phyloP scores from a whole-genome alignment of 2,888 invertebrate species.

The Eristalinus sepulchralis region DNA sequence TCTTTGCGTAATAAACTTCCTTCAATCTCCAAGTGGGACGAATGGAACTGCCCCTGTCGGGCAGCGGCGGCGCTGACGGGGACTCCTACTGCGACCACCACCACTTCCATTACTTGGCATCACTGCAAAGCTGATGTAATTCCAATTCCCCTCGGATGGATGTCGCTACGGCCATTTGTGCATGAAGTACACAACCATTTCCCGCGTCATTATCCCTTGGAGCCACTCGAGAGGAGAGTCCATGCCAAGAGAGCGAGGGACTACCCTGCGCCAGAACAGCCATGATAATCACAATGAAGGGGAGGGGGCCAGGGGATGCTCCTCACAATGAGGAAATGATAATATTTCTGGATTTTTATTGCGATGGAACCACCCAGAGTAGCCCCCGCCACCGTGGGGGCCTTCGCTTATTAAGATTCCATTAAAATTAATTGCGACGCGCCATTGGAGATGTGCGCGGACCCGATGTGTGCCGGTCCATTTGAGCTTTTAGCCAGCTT shows the following conservation, averaged over 20 bases:
- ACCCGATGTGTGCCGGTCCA: neutral
- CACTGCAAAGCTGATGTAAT: conserved; percentile 47
- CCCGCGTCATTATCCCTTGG: conserved; percentile 26
- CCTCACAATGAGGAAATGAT: conserved; percentile 66
- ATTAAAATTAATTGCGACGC: conserved; percentile 64
- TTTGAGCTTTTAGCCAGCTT: conserved; percentile 14
- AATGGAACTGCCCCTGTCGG: too few species aligned
- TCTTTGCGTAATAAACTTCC: neutral
- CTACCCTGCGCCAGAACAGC: conserved; percentile 9
- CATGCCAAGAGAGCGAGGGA: conserved; percentile 42
- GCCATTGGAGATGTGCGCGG: conserved; percentile 27
- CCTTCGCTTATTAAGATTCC: conserved; percentile 50
- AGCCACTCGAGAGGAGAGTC: conserved; percentile 55
- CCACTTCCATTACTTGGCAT: conserved; percentile 46
- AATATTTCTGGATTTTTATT: conserved; percentile 65
- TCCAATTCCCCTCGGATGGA: conserved; percentile 63
- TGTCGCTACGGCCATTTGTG: conserved; percentile 61
- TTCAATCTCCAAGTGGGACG: neutral
- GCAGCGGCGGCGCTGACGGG: neutral
- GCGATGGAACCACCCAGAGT: conserved; percentile 14
- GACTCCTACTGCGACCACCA: conserved; percentile 3
- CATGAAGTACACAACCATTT: conserved; percentile 39
- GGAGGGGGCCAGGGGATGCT: conserved; percentile 8
- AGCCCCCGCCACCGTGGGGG: neutral
- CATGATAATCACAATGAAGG: conserved; percentile 48